A percentile compares a stretch with the other conserved stretches of the same genome.
These are phyloP conservation scores for Diacarnus erythraeanus DNA, from an alignment of 37 sponge, comb jelly and placozoan species.

Conservation along the genomic window DNA sequence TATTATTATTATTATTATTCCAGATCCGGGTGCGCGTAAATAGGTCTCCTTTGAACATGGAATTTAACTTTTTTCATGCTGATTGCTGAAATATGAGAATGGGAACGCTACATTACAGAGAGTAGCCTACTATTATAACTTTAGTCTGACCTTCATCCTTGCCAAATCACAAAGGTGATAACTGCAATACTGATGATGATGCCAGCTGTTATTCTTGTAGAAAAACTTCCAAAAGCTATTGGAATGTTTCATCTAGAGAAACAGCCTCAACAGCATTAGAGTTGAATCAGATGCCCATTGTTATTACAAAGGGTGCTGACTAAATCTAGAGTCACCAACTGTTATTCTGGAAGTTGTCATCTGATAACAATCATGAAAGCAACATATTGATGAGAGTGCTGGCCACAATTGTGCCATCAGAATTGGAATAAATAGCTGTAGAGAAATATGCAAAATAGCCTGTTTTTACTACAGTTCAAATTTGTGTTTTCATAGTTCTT, in stretches of 20 bases:
- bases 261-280: no score
- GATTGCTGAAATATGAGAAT: no score
- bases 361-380: conserved; percentile 1
- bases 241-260: no score
- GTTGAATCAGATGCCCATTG: no score
- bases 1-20: no score
- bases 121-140: no score
- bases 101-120: no score
- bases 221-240: not conserved
- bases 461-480: not conserved
- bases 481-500: not conserved
- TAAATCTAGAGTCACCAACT: not conserved
- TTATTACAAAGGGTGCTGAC: not conserved
- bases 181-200: not conserved
- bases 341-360: no score
- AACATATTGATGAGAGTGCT: conserved; percentile 12
- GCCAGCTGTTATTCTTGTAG: not conserved
- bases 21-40: no score
- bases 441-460: not conserved
- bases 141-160: not conserved
- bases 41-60: no score
- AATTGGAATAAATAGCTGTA: not conserved
- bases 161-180: not conserved
- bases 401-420: not conserved
- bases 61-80: no score